phyloP scores from a whole-genome alignment of 35 echinoderm and acorn worm species.

The Stichopus chloronotus region DNA sequence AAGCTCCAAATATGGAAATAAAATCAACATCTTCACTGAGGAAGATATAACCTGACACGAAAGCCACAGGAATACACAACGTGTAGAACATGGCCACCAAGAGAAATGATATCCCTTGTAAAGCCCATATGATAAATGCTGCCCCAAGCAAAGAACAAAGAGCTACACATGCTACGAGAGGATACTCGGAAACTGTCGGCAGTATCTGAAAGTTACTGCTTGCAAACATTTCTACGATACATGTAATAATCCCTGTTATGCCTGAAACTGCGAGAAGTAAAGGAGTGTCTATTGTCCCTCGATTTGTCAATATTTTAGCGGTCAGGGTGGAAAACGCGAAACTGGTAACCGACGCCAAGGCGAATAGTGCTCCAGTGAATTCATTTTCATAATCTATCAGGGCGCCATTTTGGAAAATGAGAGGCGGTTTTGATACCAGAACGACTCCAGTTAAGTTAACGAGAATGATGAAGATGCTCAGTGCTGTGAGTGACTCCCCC shows the following conservation, averaged over 20 bases:
- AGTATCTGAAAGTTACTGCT: background rate
- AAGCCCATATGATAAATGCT: background rate
- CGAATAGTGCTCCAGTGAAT: background rate
- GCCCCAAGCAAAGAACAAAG: background rate
- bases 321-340: background rate
- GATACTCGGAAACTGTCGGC: background rate
- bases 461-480: background rate
- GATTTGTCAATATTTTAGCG: background rate
- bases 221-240: background rate
- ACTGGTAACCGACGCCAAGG: background rate
- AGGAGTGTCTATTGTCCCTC: background rate
- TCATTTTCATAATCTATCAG: background rate
- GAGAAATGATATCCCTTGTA: background rate
- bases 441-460: background rate
- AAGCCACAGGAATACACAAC: background rate
- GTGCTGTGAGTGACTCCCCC: background rate
- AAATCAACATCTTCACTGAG: background rate
- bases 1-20: background rate
- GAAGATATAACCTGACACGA: background rate
- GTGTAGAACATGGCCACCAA: background rate
- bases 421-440: background rate
- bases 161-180: background rate
- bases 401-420: background rate
- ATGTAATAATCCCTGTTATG: background rate
- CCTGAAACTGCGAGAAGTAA: background rate